Evolutionary conservation across 2,113 vertebrate genomes (phyloP).

Genomic region (Pyrgilauda ruficollis): DNA sequence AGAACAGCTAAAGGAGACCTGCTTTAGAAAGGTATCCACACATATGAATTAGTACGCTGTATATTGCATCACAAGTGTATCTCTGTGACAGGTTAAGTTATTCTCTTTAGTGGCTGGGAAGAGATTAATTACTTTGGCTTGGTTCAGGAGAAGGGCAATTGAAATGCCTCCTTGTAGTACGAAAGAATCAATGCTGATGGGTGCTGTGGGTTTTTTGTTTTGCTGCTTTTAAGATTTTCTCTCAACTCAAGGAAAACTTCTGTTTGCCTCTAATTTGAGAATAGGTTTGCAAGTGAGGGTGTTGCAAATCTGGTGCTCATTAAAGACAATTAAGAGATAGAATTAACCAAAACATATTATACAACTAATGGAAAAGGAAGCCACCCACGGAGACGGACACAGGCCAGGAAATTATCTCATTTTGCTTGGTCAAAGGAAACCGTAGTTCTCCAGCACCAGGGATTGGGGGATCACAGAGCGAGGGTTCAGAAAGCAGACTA

Average conservation of each 20-base stretch:
- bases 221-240: slow-evolving; percentile 16
- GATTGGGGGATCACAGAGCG: not conserved
- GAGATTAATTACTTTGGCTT: not conserved
- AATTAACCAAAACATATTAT: slow-evolving; percentile 75
- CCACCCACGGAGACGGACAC: slow-evolving; percentile 73
- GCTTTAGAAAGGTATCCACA: not conserved
- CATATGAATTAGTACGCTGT: not conserved
- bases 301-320: slow-evolving; percentile 74
- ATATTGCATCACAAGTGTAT: not conserved
- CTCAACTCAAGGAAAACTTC: slow-evolving; percentile 48
- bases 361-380: slow-evolving; percentile 73
- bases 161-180: not conserved
- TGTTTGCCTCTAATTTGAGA: slow-evolving; percentile 51
- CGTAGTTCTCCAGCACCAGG: slow-evolving; percentile 24
- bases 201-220: not conserved
- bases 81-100: not conserved
- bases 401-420: slow-evolving; percentile 65
- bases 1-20: not conserved
- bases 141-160: not conserved
- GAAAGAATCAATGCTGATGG: not conserved
- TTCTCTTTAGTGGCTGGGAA: not conserved
- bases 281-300: slow-evolving; percentile 54
- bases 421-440: slow-evolving; percentile 60
- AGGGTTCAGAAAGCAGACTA: not conserved
- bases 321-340: slow-evolving; percentile 78